Evolutionary conservation across 2,797 vertebrate species (phyloP), one percentile per base, ranked within the genome.

Genomic region (Chlorospingus semifuscus): DNA sequence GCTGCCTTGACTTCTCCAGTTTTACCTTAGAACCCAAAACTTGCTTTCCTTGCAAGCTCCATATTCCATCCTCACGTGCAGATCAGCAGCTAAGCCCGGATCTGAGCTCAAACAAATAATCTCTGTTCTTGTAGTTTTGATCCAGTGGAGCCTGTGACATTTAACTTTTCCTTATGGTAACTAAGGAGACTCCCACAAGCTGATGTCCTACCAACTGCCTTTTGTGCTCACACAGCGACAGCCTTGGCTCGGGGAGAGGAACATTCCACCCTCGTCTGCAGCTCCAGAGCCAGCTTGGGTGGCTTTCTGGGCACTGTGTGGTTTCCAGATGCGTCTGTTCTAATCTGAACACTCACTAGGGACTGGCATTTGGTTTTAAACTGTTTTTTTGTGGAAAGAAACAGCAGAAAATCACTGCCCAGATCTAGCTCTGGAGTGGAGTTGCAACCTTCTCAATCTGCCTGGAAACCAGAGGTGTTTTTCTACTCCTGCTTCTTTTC

Each of bases 191-290:
- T 96, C 93, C 95, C 95, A 95, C 93, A 94, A 82, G 74, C 85
- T 94, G 94, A 94, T 96, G 96, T 96, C 94, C 91, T 53, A 93
- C 93, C 95, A 97, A 76, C 86, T 95, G 94, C 94, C 95, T 95
- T 96, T 96, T 95, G 95, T 95, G 90, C 86, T 96, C 16, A 0
- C 29, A 0, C 69, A 71, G 82, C 6, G 11, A 86, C 92, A 85
- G 91, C 80, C 55, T 95, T 95, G 87, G 95, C 94, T 87, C 83
- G 2, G 36, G 59, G 37, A 90, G 83, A 30, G 91, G 93, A 96
- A 91, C 92, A 88, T 95, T 91, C 94, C 91, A 89, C 93, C 91
- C 95, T 93, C 82, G 36, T 71, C 91, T 91, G 76, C 91, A 86
- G 36, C 85, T 96, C 24, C 59, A 30, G 93, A 94, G 92, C 89